Base-by-base conservation (phyloP, 2,888 invertebrate species). In the Globia sparganii region DNA sequence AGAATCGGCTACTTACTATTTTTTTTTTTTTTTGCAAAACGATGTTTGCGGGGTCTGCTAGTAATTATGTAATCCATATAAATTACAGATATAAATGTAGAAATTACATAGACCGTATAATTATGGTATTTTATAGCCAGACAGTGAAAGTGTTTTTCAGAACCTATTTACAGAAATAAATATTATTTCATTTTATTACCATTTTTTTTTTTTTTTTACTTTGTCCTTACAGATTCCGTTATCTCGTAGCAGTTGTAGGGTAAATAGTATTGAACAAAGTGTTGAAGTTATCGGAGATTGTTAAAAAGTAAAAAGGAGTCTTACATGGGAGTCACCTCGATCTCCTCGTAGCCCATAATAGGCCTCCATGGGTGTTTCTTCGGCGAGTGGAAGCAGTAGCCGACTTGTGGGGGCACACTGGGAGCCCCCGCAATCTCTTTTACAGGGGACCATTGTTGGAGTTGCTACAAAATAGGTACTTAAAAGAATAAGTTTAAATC, bases 301-400 rank as follows among this genome's bases (percentile, higher is more conserved):
- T 15, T 18, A 53, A 28, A 77, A 46, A 46, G 0, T 31, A 15
- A 49, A 28, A 77, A 56, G 6, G 4, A 34, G 40, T 84, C 91
- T 95, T 95, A 98, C 97, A 98, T 96, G 70, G 98, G 98, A 77
- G 97, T 97, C 31, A 98, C 97, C 95, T 98, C 98, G 77, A 98
- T 97, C 91, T 97, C 97, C 94, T 98, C 98, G 92, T 98, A 98
- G 72, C 98, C 98, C 94, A 98, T 97, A 31, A 98, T 98, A 40
- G 98, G 98, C 78, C 98, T 96, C 98, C 98, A 98, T 31, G 98
- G 98, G 93, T 98, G 98, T 77, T 98, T 98, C 84, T 97, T 97
- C 0, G 98, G 97, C 1, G 98, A 97, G 94, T 98, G 97, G 92
- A 98, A 98, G 88, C 97, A 98, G 89, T 97, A 97, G 61, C 97